These are phyloP conservation scores for Euwallacea fornicatus DNA, from an alignment of 1,140 invertebrate genomes.

Conservation along the genomic window DNA sequence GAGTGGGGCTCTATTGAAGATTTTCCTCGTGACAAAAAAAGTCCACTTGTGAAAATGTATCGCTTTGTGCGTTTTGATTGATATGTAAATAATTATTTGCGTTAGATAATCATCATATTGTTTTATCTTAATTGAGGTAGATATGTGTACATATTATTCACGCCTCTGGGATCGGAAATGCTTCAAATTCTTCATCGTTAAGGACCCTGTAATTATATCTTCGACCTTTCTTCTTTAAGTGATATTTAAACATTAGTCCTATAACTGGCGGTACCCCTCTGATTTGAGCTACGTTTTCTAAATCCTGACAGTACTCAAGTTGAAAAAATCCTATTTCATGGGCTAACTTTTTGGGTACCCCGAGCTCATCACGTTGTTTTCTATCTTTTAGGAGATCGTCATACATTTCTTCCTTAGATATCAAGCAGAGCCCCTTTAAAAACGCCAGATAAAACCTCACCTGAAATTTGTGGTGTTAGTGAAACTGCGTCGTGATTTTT, in stretches of 20 bases:
- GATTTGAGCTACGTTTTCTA: background rate
- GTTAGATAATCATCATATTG: too few species aligned
- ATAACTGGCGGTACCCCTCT: background rate
- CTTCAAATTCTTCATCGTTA: background rate
- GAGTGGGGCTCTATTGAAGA: too few species aligned
- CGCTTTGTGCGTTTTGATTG: too few species aligned
- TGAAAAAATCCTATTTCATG: background rate
- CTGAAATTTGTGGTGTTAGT: constrained; percentile 21
- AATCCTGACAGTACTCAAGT: background rate
- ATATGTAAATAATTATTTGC: too few species aligned
- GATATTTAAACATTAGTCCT: background rate
- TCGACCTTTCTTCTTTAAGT: background rate
- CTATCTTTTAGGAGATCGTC: constrained; percentile 54
- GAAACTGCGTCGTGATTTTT: background rate
- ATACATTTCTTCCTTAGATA: constrained; percentile 57
- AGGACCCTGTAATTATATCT: background rate
- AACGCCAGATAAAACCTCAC: constrained; percentile 38
- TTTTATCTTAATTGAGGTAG: too few species aligned
- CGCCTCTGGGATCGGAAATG: background rate
- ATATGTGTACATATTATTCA: too few species aligned
- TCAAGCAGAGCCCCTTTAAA: constrained; percentile 48
- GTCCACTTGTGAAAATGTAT: too few species aligned
- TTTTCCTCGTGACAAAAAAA: too few species aligned
- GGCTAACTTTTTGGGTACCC: background rate
- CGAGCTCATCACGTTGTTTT: constrained; percentile 28